Evolutionary conservation across 2,113 vertebrate species (phyloP).

Genomic region (Zosterops borbonicus): DNA sequence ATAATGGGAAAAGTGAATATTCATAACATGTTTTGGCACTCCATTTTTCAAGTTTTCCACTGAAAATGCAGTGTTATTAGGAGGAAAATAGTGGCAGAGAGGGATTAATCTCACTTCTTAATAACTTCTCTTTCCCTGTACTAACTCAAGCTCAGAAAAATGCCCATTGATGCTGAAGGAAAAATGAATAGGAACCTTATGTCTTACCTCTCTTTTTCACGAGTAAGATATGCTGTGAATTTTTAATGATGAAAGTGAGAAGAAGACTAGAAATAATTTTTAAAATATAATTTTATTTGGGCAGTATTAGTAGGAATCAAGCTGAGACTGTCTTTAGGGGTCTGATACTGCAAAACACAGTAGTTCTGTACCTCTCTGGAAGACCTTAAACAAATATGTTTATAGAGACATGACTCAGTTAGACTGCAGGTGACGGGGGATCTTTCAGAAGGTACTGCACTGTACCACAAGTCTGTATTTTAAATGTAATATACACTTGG

Average conservation of each 20-base stretch:
- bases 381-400: background rate
- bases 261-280: background rate
- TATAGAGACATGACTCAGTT: background rate
- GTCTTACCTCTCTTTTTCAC: background rate
- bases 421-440: background rate
- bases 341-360: background rate
- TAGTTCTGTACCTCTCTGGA: background rate
- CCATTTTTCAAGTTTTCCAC: conserved; percentile 13
- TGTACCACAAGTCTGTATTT: background rate
- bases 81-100: background rate
- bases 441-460: background rate
- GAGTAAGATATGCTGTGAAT: background rate
- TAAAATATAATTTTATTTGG: background rate
- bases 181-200: background rate
- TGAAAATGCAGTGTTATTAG: background rate
- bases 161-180: background rate
- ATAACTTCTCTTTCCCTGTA: background rate
- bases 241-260: background rate
- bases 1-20: background rate
- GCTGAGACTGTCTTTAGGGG: background rate
- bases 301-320: background rate
- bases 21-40: background rate
- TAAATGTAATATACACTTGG: background rate
- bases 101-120: background rate
- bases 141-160: background rate